These are phyloP conservation scores for Pemphigus obesinymphae DNA, from an alignment of 1,140 invertebrate species.

Conservation along the genomic window DNA sequence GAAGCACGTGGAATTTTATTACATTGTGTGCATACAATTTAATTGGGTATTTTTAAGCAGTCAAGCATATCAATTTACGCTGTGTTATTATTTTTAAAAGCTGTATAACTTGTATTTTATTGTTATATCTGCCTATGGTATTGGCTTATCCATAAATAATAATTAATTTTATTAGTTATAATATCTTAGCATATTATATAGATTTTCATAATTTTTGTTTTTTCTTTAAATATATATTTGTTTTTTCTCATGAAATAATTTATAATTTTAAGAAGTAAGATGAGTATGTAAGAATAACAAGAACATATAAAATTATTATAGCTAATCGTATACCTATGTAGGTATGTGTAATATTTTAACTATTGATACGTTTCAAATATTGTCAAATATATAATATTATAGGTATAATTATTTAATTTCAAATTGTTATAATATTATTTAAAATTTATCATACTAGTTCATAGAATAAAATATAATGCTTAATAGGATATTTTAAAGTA, in stretches of 20 bases:
- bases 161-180: not conserved
- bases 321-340: not conserved
- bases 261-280: not conserved
- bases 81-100: conserved; percentile 41
- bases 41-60: conserved; percentile 31
- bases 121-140: not conserved
- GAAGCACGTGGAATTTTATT: not conserved
- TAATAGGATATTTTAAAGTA: not conserved
- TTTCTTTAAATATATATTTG: not conserved
- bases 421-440: not conserved
- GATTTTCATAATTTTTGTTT: not conserved
- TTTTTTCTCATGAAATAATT: not conserved
- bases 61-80: conserved; percentile 39
- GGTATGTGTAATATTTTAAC: too few species aligned
- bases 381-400: not conserved
- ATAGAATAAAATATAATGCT: not conserved
- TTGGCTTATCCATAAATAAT: not conserved
- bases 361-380: too few species aligned
- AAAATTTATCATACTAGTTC: not conserved
- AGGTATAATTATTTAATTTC: not conserved
- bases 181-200: not conserved
- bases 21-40: not conserved
- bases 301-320: not conserved
- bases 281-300: too few species aligned
- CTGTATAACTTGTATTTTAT: conserved; percentile 1